Base-by-base conservation (phyloP, 2,888 invertebrate genomes). In the Chalcis sispes region DNA sequence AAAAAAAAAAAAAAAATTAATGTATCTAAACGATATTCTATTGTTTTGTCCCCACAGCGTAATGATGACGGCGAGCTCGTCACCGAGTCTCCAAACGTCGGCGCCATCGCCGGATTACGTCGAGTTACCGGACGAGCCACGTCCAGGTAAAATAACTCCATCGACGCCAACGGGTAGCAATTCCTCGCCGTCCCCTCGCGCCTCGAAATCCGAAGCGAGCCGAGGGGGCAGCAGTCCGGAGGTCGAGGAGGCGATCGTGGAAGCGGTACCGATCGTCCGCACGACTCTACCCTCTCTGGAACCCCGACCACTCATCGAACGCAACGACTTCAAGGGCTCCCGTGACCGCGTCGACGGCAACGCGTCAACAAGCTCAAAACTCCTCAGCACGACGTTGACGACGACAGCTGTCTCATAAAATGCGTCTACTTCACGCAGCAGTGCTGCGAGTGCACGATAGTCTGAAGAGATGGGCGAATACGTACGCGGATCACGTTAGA, bases 341-440 rank as follows among this genome's bases (percentile, higher is more conserved):
- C 32, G 70, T 48, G 78, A 78, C 61, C 69, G 77, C 25, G 42
- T 73, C 54, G 78, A 78, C 61, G 42, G 23, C n/a, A 65, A 48
- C 29, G 62, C 25, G 54, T 48, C 7, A 15, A 40, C 25, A 80
- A 66, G 65, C 66, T 71, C 61, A 79, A 72, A 48, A 65, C 42
- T 64, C 69, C 75, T 67, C 72, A 92, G 89, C 66, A 7, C 62
- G 90, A 65, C 84, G 85, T 87, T 2, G 90, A 92, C 75, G 91
- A 92, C 20, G 91, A 92, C 78, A 90, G 90, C 64, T 93, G 93
- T 81, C 90, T 91, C 70, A 90, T 93, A 15, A 91, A 91, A 83
- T 93, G 93, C 82, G 88, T 93, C 20, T 92, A 92, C 82, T 92
- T 91, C 81, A 90, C 92, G 1, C 89, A 93, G 81, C 91, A 92